Conservation (phyloP, 1,140 invertebrate genomes). For the Teleogryllus occipitalis region DNA sequence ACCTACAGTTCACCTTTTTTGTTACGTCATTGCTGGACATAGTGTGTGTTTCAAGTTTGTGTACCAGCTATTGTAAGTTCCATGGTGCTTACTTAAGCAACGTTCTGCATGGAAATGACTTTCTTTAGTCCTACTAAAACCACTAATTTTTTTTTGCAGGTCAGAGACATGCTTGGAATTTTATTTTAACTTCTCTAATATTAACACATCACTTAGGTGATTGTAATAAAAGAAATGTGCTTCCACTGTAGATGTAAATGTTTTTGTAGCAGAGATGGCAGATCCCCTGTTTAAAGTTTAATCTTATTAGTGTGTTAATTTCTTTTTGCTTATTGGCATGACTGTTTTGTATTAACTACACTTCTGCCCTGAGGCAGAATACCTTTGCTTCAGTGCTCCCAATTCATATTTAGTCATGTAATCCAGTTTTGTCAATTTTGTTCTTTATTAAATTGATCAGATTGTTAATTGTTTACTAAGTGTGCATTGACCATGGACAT, state of each 20-base stretch:
- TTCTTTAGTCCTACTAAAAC: background rate
- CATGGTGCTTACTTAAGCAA: slow-evolving; percentile 12
- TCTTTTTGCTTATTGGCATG: background rate
- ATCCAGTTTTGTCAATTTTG: background rate
- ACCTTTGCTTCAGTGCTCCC: background rate
- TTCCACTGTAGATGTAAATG: background rate
- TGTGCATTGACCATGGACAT: too few species aligned
- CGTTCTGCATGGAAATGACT: background rate
- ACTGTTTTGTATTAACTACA: background rate
- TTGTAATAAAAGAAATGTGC: background rate
- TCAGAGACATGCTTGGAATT: slow-evolving; percentile 1
- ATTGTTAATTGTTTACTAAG: too few species aligned
- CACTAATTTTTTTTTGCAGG: slow-evolving; percentile 5
- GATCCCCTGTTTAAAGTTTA: background rate
- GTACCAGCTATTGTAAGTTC: slow-evolving; percentile 15
- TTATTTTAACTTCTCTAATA: background rate
- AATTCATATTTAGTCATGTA: background rate
- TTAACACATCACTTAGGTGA: background rate
- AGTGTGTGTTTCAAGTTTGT: background rate
- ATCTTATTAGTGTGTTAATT: background rate
- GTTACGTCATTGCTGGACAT: background rate
- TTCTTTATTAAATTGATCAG: background rate
- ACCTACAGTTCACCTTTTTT: background rate
- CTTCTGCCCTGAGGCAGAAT: background rate
- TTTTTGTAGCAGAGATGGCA: background rate